These are phyloP conservation scores for Solenodon paradoxus DNA, from an alignment of 2,113 vertebrate species.

Conservation along the genomic window DNA sequence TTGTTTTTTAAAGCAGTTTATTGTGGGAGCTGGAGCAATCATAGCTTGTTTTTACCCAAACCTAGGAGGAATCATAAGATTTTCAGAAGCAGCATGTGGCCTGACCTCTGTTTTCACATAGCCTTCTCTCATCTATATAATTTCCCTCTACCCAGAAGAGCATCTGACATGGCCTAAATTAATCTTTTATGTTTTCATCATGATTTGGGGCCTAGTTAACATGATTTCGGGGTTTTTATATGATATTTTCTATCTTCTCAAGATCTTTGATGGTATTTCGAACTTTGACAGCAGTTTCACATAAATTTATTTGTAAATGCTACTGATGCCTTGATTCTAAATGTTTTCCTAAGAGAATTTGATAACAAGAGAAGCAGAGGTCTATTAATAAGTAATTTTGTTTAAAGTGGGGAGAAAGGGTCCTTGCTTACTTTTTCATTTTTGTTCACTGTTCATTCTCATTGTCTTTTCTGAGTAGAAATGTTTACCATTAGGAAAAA, in stretches of 20 bases:
- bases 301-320: conserved; percentile 64
- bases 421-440: not conserved
- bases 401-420: not conserved
- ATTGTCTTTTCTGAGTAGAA: not conserved
- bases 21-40: conserved; percentile 90
- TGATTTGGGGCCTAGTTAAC: conserved; percentile 92
- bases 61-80: conserved; percentile 96
- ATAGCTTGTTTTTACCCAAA: conserved; percentile 96
- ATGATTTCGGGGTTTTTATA: conserved; percentile 94
- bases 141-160: conserved; percentile 84
- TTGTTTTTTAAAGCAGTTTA: conserved; percentile 87
- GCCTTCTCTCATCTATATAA: conserved; percentile 91
- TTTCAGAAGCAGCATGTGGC: conserved; percentile 94
- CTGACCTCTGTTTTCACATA: conserved; percentile 95
- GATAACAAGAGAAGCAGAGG: not conserved
- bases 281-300: conserved; percentile 62
- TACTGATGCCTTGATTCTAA: conserved; percentile 43
- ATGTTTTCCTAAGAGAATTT: conserved; percentile 35
- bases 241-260: conserved; percentile 78
- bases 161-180: conserved; percentile 87
- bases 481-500: not conserved
- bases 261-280: conserved; percentile 59
- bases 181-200: conserved; percentile 89
- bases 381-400: not conserved
- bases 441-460: not conserved